These are phyloP conservation scores for Rousettus leschenaultii DNA, from an alignment of 2,113 vertebrate species.

Conservation along the genomic window DNA sequence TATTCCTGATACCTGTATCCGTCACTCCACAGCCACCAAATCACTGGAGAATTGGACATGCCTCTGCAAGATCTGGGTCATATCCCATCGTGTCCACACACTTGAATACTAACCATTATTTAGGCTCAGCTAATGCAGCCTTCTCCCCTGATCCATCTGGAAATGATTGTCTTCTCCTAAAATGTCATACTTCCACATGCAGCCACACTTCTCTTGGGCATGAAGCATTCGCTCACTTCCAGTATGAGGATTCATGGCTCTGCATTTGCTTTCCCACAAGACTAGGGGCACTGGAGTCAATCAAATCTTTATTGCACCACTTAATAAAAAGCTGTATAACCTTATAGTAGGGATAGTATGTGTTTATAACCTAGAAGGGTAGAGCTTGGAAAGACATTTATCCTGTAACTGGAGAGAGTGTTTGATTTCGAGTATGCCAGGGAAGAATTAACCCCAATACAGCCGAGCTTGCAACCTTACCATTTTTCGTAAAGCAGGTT, in stretches of 20 bases:
- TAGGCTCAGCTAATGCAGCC: neutral
- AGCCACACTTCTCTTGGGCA: neutral
- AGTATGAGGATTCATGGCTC: neutral
- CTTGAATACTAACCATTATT: neutral
- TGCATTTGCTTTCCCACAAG: neutral
- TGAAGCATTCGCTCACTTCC: neutral
- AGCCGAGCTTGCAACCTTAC: neutral
- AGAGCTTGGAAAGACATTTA: neutral
- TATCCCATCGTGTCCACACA: neutral
- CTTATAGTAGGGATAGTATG: no score
- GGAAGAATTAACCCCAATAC: neutral
- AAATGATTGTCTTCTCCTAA: neutral
- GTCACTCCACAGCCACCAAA: neutral
- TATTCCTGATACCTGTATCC: neutral
- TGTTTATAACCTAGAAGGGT: neutral
- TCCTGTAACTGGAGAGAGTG: neutral
- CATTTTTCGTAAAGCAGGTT: neutral
- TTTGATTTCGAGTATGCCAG: neutral
- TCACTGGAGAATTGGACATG: neutral
- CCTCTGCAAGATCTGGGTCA: neutral
- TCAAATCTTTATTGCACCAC: neutral
- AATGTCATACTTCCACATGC: neutral
- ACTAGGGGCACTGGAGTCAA: neutral
- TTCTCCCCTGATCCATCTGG: neutral
- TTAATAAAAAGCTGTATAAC: neutral